Percentiles rank a stretch among this genome's conserved stretches.
Conservation (phyloP, 2,113 vertebrate species). For the Rhinopomastus cyanomelas region DNA sequence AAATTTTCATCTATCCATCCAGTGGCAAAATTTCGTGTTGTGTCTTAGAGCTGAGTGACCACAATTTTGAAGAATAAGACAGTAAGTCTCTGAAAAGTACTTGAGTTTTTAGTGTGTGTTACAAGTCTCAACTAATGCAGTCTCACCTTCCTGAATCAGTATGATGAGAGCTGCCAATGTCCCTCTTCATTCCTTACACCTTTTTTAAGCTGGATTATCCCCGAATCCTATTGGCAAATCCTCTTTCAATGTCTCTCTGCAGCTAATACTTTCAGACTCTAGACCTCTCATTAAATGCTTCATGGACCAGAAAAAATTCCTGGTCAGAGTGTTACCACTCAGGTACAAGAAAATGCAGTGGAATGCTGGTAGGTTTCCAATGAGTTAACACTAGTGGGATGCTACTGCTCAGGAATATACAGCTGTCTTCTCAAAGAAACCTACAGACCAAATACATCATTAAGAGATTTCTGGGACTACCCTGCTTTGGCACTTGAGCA, state of each 20-base stretch:
- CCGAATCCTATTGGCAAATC: constrained; percentile 46
- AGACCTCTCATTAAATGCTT: constrained; percentile 17
- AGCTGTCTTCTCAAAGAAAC: neutral
- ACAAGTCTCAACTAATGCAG: neutral
- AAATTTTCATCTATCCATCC: neutral
- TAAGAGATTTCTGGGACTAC: neutral
- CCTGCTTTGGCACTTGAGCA: neutral
- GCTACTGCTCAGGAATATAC: neutral
- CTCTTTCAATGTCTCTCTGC: constrained; percentile 16
- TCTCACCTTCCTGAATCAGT: neutral
- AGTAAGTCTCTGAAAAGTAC: neutral
- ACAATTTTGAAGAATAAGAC: neutral
- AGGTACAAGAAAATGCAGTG: neutral
- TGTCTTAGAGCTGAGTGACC: neutral
- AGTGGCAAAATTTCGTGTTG: neutral
- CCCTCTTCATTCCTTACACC: constrained; percentile 8
- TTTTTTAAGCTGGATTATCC: constrained; percentile 50
- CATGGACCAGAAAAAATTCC: neutral
- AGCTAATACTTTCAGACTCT: constrained; percentile 29
- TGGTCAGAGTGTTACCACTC: neutral
- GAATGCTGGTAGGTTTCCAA: neutral
- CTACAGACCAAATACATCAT: neutral
- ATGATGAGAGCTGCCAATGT: constrained; percentile 13
- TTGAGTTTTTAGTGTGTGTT: neutral
- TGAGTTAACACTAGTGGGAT: neutral